These are phyloP conservation scores for Bucco capensis DNA, from an alignment of 2,113 vertebrate species.

Conservation along the genomic window DNA sequence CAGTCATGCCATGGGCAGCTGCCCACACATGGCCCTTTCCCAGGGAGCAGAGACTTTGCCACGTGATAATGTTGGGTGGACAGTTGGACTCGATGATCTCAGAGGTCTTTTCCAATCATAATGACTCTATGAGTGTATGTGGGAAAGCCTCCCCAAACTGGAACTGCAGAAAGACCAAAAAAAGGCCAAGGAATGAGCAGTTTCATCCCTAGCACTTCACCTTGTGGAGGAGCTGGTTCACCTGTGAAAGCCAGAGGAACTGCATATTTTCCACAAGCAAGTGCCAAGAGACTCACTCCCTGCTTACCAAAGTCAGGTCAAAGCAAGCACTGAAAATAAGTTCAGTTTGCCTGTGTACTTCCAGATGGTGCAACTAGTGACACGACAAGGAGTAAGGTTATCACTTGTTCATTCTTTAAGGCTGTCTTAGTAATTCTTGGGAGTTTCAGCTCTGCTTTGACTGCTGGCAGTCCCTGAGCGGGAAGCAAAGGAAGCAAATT, in stretches of 20 bases:
- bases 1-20: neutral
- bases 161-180: neutral
- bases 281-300: neutral
- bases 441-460: neutral
- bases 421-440: neutral
- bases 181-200: neutral
- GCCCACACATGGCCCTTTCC: neutral
- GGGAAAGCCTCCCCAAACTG: neutral
- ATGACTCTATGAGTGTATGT: no score
- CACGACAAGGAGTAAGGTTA: fast-evolving
- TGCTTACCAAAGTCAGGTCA: neutral
- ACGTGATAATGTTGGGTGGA: no score
- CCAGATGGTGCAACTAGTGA: neutral
- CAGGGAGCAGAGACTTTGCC: neutral
- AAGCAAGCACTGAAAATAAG: neutral
- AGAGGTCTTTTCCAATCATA: no score
- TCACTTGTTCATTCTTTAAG: neutral
- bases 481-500: neutral
- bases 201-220: neutral
- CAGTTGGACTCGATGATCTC: no score
- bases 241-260: neutral
- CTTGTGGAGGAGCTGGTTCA: neutral
- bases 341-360: neutral
- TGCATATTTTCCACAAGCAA: neutral
- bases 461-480: fast-evolving